phyloP scores from a whole-genome alignment of 2,113 vertebrate species.

The Oreochromis aureus region DNA sequence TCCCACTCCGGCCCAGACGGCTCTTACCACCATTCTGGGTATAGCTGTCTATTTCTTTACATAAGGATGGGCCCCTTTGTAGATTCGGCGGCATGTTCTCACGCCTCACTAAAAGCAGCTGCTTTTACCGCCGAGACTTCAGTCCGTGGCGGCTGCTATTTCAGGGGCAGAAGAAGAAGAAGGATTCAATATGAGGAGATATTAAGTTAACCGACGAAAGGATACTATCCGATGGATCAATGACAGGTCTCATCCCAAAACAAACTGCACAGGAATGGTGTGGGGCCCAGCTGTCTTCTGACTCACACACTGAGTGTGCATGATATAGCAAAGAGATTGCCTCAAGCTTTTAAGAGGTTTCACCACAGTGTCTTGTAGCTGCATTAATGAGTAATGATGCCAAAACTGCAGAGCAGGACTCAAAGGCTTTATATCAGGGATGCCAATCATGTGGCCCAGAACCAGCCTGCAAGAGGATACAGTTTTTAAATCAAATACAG shows the following conservation, averaged over 20 bases:
- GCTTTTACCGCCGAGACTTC: slow-evolving; percentile 14
- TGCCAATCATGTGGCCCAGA: background rate
- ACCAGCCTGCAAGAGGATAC: background rate
- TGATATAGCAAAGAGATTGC: background rate
- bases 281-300: slow-evolving; percentile 9
- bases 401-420: background rate
- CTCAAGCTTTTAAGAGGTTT: background rate
- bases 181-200: slow-evolving; percentile 25
- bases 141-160: slow-evolving; percentile 23
- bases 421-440: background rate
- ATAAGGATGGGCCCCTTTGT: slow-evolving; percentile 3
- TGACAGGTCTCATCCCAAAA: slow-evolving; percentile 27
- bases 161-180: slow-evolving; percentile 27
- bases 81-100: slow-evolving; percentile 13
- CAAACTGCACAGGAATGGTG: background rate
- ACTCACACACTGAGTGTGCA: background rate
- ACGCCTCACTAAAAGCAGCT: slow-evolving; percentile 51
- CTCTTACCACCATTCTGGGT: slow-evolving; percentile 30
- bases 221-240: slow-evolving; percentile 13
- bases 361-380: background rate
- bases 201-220: slow-evolving; percentile 3
- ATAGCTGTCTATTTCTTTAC: slow-evolving; percentile 25
- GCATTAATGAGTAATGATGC: slow-evolving; percentile 1
- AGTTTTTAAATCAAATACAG: background rate
- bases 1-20: background rate